phyloP scores from a whole-genome alignment of 2,113 vertebrate genomes.

The Lepus timidus region DNA sequence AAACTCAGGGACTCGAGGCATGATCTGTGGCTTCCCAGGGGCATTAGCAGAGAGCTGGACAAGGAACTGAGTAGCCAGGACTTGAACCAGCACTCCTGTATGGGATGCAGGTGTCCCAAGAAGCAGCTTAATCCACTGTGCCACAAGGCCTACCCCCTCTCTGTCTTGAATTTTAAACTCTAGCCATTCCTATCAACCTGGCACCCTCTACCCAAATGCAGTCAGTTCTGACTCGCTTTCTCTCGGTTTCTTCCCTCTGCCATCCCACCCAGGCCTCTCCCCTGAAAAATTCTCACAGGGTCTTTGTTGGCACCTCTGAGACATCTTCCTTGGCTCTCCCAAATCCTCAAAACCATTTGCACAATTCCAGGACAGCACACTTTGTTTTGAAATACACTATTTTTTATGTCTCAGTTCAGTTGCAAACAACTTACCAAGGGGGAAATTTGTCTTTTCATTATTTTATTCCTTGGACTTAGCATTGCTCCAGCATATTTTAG shows the following conservation, averaged over 20 bases:
- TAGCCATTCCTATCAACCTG: background rate
- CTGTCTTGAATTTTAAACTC: background rate
- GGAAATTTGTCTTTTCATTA: background rate
- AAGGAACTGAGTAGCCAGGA: too few relatives aligned
- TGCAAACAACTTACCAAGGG: background rate
- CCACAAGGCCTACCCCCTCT: background rate
- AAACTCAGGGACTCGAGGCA: too few relatives aligned
- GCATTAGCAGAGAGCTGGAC: too few relatives aligned
- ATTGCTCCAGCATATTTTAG: background rate
- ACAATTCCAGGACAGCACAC: background rate
- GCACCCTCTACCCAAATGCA: background rate
- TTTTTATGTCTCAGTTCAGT: background rate
- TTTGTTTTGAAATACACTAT: slow-evolving; percentile 13
- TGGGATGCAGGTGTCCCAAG: too few relatives aligned
- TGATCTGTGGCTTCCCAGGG: too few relatives aligned
- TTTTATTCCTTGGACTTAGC: slow-evolving; percentile 3
- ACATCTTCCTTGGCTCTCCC: background rate
- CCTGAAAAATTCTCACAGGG: background rate
- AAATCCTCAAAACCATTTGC: background rate
- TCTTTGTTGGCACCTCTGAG: background rate
- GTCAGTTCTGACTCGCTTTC: background rate
- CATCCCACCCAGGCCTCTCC: background rate
- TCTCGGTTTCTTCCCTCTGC: too few relatives aligned
- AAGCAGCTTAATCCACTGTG: too few relatives aligned
- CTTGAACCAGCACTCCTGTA: too few relatives aligned